Base-by-base conservation (phyloP, 2,888 invertebrate genomes). In the Pristionchus maxplancki region DNA sequence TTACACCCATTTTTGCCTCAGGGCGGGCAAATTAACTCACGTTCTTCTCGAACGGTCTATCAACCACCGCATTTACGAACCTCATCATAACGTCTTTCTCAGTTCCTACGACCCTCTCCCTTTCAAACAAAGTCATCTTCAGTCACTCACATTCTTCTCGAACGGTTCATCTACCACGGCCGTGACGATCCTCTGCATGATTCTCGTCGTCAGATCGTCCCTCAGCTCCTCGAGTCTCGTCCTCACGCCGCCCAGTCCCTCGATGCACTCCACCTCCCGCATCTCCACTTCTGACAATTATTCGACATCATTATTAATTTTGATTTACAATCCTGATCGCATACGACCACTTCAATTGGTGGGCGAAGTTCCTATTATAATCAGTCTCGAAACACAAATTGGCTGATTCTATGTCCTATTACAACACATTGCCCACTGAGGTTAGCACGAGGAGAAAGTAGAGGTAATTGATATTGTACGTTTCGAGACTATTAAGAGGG, bases 41-140 rank as follows among this genome's bases (percentile, higher is more conserved):
- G 85, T 92, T 90, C 53, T 90, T 89, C 87, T 94, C 94, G 88
- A 94, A 94, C 0, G 94, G 94, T 64, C 93, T 93, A 6, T 92
- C 90, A 28, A 94, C 91, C 3, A 93, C 74, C 67, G 93, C 90
- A 50, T 90, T 91, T 13, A 93, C 91, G 0, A 94, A 88, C 20
- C 88, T 20, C 62, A 64, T 44, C 88, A 88, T 81, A 34, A 88
- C n/a, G n/a, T n/a, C n/a, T n/a, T n/a, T n/a, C n/a, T n/a, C n/a
- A n/a, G n/a, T n/a, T n/a, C n/a, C n/a, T n/a, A n/a, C n/a, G n/a
- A n/a, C n/a, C n/a, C n/a, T n/a, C n/a, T n/a, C n/a, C n/a, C n/a
- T n/a, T n/a, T n/a, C n/a, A n/a, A n/a, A n/a, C n/a, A n/a, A n/a
- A n/a, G n/a, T n/a, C n/a, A n/a, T n/a, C n/a, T n/a, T n/a, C n/a